These are phyloP conservation scores for Sturnira hondurensis DNA, from an alignment of 2,113 vertebrate species.

Conservation along the genomic window DNA sequence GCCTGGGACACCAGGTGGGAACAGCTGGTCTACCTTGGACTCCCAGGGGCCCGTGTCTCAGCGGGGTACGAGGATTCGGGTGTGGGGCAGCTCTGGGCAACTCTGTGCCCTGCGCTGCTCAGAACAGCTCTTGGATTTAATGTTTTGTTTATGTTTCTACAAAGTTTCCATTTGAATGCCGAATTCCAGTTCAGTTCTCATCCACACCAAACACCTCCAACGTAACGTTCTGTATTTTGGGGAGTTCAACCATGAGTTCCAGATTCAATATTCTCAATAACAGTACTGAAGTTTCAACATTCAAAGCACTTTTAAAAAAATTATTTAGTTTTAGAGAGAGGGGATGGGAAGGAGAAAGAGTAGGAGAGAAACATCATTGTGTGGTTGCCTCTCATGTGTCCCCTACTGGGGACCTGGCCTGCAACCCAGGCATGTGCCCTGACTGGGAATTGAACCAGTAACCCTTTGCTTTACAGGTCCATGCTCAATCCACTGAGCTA, in stretches of 20 bases:
- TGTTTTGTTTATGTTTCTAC: not conserved
- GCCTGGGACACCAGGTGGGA: not conserved
- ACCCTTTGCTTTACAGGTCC: too few relatives aligned
- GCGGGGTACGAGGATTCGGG: not conserved
- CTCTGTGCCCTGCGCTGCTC: not conserved
- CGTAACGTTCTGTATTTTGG: not conserved
- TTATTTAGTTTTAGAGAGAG: too few relatives aligned
- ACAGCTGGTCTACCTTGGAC: not conserved
- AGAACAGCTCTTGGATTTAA: not conserved
- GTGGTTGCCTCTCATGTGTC: too few relatives aligned
- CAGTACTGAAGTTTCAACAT: not conserved
- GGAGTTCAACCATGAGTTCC: not conserved
- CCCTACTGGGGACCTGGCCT: too few relatives aligned
- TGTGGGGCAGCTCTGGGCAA: rapidly evolving
- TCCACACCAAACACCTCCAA: not conserved
- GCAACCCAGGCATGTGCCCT: too few relatives aligned
- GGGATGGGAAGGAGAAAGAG: too few relatives aligned
- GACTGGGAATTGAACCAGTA: too few relatives aligned
- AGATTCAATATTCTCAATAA: not conserved
- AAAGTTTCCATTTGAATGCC: not conserved
- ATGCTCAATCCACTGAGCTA: too few relatives aligned
- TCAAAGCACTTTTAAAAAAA: not conserved
- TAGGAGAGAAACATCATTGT: too few relatives aligned
- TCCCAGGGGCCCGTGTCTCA: not conserved
- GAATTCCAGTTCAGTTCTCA: not conserved